Evolutionary conservation across 2,113 vertebrate genomes (phyloP), one percentile per base, ranked within the genome.

Genomic region (Sylvilagus bachmani): DNA sequence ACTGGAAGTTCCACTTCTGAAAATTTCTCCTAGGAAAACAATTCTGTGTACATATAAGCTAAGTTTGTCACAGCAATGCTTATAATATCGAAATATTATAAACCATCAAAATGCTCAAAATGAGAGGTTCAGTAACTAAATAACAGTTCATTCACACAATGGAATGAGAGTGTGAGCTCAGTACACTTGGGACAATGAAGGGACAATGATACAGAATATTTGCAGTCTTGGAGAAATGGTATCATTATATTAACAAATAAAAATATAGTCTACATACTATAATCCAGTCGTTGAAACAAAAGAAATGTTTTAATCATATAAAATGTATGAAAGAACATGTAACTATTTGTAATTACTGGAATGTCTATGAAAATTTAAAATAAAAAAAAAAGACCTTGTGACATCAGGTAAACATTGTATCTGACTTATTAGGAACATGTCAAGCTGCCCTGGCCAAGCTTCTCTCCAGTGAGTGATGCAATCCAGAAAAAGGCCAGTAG

Each of bases 321-420:
- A 73, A 64, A 73, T 62, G 8, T 36, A 31, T 71, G 61, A 86
- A 81, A 86, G 66, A 77, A 64, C 22, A 38, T 5, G 9, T 25
- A 38, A 53, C 58, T 93, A 51, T 79, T 83, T 95, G 92, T 66
- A 31, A 75, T 62, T 89, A 69, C 33, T 62, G 86, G n/a, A 12
- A 19, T 80, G n/a, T 70, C 62, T 79, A 36, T n/a, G 64, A 92
- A 64, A 62, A 25, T 51, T 78, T 55, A 51, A 89, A 88, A 86
- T 58, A 67, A 12, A 64, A 92, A 61, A 89, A 80, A 29, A 92
- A 51, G 33, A 81, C 16, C 55, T 21, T 53, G 25, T 44, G 71
- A 90, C 81, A 44, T 86, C 62, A 93, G 25, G 53, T 88, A 79
- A 93, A 96, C 33, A n/a, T 29, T 85, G 36, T 9, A 78, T 75